Evolutionary conservation across 2,888 invertebrate species (phyloP), one percentile per base, ranked within the genome.

Genomic region (Metacarcinus magister): DNA sequence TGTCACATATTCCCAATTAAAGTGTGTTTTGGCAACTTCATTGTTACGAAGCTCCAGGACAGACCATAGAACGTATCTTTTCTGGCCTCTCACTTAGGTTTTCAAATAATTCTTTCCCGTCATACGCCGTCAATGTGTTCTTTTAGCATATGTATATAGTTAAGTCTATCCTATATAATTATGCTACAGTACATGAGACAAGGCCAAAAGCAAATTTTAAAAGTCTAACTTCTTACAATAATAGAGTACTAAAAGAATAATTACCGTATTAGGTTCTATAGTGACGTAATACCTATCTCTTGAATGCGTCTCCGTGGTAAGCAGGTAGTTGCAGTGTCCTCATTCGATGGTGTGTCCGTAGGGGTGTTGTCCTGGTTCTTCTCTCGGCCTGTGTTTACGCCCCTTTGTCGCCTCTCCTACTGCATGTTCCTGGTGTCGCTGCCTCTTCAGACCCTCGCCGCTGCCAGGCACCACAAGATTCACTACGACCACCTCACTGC

Each of bases 361-460:
- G 96, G 96, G 39, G 89, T 94, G 46, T 8, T 93, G 39, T 93
- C 93, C 19, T 91, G 95, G 93, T 90, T 96, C 32, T 60, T 92
- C 28, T 96, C 96, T 2, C 90, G 93, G 32, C 95, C 90, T 19
- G 46, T 95, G 48, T 67, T 93, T 28, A 43, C 95, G 19, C 96
- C 95, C 2, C 90, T 95, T 32, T 95, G 95, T 44, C 93, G 95
- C 23, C 67, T 96, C 48, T 96, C 96, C 28, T 96, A 96, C 94
- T 94, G 95, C 82, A 92, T 95, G 93, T 96, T 87, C 96, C 93
- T 96, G 75, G 95, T 95, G 19, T 95, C 96, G 3, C 91, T 96
- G 46, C 96, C 96, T 0, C 91, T 96, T 10, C 96, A 96, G 43
- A 90, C 95, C 0, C 48, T 96, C 44, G 94, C 96, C 5, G 60